A percentile compares a stretch with the other conserved stretches of the same genome.
Evolutionary conservation across 2,888 invertebrate genomes (phyloP).

Genomic region (Toxonevra muliebris): DNA sequence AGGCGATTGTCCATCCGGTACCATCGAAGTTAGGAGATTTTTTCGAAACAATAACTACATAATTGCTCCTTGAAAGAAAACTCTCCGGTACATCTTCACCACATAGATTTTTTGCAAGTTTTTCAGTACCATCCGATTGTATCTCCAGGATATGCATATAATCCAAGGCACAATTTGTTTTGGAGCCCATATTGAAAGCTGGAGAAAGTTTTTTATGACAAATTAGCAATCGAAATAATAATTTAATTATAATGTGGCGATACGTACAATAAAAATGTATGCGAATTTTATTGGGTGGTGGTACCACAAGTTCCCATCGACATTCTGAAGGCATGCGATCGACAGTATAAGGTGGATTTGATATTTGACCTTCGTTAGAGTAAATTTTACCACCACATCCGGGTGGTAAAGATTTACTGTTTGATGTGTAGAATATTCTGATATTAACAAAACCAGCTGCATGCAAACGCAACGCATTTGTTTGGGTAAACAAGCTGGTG

Average conservation of each 20-base stretch:
- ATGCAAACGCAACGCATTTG: constrained; percentile 50
- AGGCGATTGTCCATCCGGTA: constrained; percentile 69
- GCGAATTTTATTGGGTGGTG: constrained; percentile 52
- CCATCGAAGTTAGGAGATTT: constrained; percentile 77
- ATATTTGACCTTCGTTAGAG: constrained; percentile 61
- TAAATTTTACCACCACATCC: constrained; percentile 57
- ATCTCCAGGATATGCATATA: constrained; percentile 72
- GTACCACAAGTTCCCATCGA: constrained; percentile 71
- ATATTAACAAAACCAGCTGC: constrained; percentile 17
- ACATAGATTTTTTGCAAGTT: constrained; percentile 62
- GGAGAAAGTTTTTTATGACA: constrained; percentile 23
- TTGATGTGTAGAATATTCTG: constrained; percentile 46
- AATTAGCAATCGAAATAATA: neutral
- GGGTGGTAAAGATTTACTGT: constrained; percentile 36
- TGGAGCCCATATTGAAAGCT: constrained; percentile 73
- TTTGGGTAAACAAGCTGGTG: constrained; percentile 34
- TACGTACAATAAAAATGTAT: constrained; percentile 50
- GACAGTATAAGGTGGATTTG: constrained; percentile 74
- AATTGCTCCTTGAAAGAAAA: constrained; percentile 66
- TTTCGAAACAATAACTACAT: constrained; percentile 64
- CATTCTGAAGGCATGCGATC: constrained; percentile 69
- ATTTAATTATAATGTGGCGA: neutral
- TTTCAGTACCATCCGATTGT: constrained; percentile 52
- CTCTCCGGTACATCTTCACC: constrained; percentile 68
- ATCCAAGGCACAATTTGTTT: constrained; percentile 70